Base-by-base conservation (phyloP, 2,113 vertebrate species). In the Eclectus roratus region DNA sequence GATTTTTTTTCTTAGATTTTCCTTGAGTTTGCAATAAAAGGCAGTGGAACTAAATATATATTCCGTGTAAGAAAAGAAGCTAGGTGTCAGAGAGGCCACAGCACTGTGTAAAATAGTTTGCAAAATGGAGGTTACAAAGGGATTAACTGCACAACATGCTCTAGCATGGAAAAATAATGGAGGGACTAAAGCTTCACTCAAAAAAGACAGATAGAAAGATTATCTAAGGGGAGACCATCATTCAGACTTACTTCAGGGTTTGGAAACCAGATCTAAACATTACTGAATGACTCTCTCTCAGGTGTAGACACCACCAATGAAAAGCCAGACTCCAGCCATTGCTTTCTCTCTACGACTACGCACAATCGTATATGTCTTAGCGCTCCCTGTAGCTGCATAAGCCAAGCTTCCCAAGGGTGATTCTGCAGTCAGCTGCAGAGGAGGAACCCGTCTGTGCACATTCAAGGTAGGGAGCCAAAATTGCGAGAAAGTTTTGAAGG, bases 11-110 rank as follows among this genome's bases (percentile, higher is more conserved):
- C 20, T 55, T 66, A 2, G 50, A 53, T 89, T 70, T 95, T 88
- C 76, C 72, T 53, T 68, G 23, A 83, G 50, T 73, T 88, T 64
- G 18, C 70, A 91, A 94, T 61, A 93, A 91, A 96, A 91, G 46
- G 39, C 61, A 88, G 44, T 80, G 29, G 20, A 91, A 94, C 25
- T 90, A 92, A 93, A 90, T 68, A 79, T 44, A 76, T 41, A 69
- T 31, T 49, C 60, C 53, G n/a, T 31, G 47, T 31, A 81, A 13
- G 31, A 13, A 79, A 93, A 91, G 85, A 88, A 50, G 8, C 6
- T 80, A 65, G 4, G 31, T 86, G 58, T 81, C 71, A 69, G 66
- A 79, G 93, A 90, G 39, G 56, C 80, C 71, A 92, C 68, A 50
- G 60, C 44, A 71, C 60, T 60, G 17, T 31, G 55, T 43, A 84